A percentile compares a stretch with the other conserved stretches of the same genome.
Evolutionary conservation across 2,113 vertebrate species (phyloP).

Genomic region (Struthio camelus): DNA sequence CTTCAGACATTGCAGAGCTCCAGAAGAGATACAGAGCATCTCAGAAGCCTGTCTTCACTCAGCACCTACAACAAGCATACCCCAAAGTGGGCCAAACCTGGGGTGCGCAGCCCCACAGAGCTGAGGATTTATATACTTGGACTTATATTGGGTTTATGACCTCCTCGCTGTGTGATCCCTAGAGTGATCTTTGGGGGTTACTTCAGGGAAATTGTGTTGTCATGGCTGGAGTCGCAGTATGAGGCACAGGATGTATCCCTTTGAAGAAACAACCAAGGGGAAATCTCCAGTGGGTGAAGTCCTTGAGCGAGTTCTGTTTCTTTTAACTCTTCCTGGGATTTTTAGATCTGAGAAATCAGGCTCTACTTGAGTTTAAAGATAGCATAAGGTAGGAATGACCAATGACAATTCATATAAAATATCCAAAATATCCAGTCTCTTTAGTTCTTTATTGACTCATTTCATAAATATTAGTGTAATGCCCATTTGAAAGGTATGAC

Average conservation of each 20-base stretch:
- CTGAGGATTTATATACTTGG: not conserved
- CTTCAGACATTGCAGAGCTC: not conserved
- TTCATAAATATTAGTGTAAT: not conserved
- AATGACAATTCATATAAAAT: not conserved
- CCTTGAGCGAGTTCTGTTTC: not conserved
- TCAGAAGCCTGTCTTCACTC: not conserved
- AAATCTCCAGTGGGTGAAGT: slow-evolving; percentile 26
- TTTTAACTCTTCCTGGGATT: slow-evolving; percentile 11
- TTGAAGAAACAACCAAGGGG: slow-evolving; percentile 7
- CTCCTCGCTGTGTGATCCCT: slow-evolving; percentile 32
- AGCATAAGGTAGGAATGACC: not conserved
- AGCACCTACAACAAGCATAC: not conserved
- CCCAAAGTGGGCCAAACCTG: slow-evolving; percentile 4
- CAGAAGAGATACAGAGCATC: not conserved
- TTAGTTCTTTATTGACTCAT: not conserved
- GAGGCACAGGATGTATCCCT: slow-evolving; percentile 24
- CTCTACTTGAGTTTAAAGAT: slow-evolving; percentile 50
- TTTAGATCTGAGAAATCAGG: slow-evolving; percentile 34
- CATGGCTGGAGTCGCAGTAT: slow-evolving; percentile 61
- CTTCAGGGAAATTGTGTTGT: slow-evolving; percentile 62
- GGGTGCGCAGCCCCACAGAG: not conserved
- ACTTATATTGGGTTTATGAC: slow-evolving; percentile 8
- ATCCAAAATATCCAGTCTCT: not conserved
- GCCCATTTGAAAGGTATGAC: not conserved
- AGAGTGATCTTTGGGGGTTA: slow-evolving; percentile 24